Percentiles rank a stretch among this genome's conserved stretches.
phyloP scores from a whole-genome alignment of 2,888 invertebrate genomes.

The Cryptocephalus primarius region DNA sequence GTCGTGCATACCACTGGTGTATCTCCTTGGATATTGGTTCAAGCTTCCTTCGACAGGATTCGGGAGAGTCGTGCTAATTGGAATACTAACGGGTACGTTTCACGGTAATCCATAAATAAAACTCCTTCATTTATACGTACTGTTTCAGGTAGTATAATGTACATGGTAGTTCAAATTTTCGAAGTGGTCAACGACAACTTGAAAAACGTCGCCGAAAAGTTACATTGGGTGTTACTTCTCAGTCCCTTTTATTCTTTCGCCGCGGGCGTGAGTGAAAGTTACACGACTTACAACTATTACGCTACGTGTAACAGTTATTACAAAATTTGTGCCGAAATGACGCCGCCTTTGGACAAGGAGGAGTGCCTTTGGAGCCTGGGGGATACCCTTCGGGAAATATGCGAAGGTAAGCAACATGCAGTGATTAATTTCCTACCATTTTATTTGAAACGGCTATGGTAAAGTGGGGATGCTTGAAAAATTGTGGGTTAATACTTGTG shows the following conservation, averaged over 20 bases:
- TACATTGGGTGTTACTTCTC: conserved; percentile 58
- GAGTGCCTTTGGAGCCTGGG: too few relatives aligned
- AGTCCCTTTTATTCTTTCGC: conserved; percentile 61
- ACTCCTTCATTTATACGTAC: background rate
- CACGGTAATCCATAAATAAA: background rate
- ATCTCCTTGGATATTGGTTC: conserved; percentile 59
- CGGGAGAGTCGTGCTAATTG: conserved; percentile 59
- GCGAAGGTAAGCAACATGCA: too few relatives aligned
- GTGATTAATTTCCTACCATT: too few relatives aligned
- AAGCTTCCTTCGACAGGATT: conserved; percentile 64
- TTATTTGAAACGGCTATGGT: too few relatives aligned
- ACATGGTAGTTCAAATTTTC: conserved; percentile 59
- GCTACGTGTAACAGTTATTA: conserved; percentile 12
- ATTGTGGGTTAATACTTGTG: too few relatives aligned
- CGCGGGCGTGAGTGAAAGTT: conserved; percentile 35
- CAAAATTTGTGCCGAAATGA: too few relatives aligned
- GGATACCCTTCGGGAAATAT: too few relatives aligned
- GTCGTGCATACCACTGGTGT: conserved; percentile 61
- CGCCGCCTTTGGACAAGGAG: too few relatives aligned
- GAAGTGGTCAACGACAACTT: conserved; percentile 48
- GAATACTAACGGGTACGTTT: conserved; percentile 57
- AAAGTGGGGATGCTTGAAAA: too few relatives aligned
- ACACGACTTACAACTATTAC: conserved; percentile 18
- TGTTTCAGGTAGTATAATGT: conserved; percentile 55
- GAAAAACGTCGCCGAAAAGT: conserved; percentile 42